These are phyloP conservation scores for Eupithecia inturbata DNA, from an alignment of 2,888 invertebrate species.

Conservation along the genomic window DNA sequence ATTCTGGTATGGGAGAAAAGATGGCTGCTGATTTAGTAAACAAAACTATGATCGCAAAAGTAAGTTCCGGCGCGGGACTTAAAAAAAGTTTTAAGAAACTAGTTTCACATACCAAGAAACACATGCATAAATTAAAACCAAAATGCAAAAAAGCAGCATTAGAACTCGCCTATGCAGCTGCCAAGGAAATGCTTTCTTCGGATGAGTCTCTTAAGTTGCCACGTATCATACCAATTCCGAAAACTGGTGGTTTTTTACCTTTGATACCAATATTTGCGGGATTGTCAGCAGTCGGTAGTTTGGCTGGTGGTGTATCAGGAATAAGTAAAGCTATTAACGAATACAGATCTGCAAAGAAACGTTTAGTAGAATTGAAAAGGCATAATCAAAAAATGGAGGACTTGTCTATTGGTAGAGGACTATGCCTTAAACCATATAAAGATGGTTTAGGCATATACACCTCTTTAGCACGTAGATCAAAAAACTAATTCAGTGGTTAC, in stretches of 20 bases:
- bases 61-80: not conserved
- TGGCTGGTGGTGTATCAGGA: not conserved
- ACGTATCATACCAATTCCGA: not conserved
- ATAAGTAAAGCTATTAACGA: not conserved
- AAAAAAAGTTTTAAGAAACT: too few relatives aligned
- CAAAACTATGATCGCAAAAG: not conserved
- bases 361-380: not conserved
- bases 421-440: not conserved
- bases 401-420: not conserved
- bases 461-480: too few relatives aligned
- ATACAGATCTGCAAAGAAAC: not conserved
- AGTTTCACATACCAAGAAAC: too few relatives aligned
- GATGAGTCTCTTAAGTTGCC: too few relatives aligned
- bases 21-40: not conserved
- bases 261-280: constrained; percentile 1
- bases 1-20: not conserved
- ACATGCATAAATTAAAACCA: too few relatives aligned
- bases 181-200: too few relatives aligned
- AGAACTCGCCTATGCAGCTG: too few relatives aligned
- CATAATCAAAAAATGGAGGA: not conserved
- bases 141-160: too few relatives aligned
- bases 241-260: not conserved
- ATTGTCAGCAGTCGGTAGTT: not conserved
- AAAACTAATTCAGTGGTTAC: too few relatives aligned
- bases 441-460: not conserved